Conservation (phyloP, 2,888 invertebrate species). For the Acanthosepion pharaonis region DNA sequence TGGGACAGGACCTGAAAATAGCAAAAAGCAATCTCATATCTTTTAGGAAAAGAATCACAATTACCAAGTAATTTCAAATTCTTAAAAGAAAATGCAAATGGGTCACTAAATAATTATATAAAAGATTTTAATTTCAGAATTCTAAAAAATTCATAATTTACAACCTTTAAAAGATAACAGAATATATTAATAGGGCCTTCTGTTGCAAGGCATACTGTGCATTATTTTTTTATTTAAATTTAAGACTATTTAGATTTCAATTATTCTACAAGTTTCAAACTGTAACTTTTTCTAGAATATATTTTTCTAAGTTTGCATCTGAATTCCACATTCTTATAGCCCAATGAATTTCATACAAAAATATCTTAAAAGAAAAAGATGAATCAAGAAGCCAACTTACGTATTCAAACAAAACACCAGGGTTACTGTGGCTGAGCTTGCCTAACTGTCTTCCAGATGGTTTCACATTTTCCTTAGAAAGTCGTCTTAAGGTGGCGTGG, state of each 20-base stretch:
- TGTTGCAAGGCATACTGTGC: not conserved
- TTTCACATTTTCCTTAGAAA: constrained; percentile 97
- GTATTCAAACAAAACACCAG: constrained; percentile 96
- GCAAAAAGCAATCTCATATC: not conserved
- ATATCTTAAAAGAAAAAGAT: not conserved
- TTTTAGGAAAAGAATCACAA: not conserved
- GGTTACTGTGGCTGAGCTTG: constrained; percentile 96
- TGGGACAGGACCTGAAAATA: constrained; percentile 80
- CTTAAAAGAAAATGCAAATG: not conserved
- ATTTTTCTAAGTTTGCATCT: not conserved
- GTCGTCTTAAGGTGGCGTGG: constrained; percentile 71
- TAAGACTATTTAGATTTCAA: not conserved
- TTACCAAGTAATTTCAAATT: not conserved
- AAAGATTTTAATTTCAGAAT: not conserved
- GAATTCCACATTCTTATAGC: not conserved
- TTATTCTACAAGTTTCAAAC: not conserved
- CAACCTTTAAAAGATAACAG: not conserved
- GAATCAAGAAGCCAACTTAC: constrained; percentile 78
- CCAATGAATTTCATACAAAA: not conserved
- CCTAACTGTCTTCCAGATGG: constrained; percentile 96
- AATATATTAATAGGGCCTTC: not conserved
- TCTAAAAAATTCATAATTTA: no score
- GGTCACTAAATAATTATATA: not conserved
- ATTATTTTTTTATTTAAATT: not conserved
- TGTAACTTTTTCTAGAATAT: not conserved